These are phyloP conservation scores for Urophycis tenuis DNA, from an alignment of 2,797 vertebrate genomes.

Conservation along the genomic window DNA sequence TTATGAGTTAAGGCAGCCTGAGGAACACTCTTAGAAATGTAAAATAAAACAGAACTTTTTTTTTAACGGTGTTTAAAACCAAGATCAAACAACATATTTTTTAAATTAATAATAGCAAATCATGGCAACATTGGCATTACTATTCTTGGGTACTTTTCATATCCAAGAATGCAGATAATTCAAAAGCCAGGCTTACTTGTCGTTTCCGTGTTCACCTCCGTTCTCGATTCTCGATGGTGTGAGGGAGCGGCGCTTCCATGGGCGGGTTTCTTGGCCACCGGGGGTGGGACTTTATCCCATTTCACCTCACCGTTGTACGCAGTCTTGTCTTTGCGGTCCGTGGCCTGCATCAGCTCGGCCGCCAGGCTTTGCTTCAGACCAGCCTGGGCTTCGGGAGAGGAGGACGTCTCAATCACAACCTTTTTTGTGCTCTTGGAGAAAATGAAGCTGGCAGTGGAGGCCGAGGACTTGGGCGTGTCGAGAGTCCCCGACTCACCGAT, in stretches of 20 bases:
- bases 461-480: slow-evolving; percentile 72
- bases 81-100: background rate
- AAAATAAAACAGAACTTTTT: background rate
- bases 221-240: slow-evolving; percentile 47
- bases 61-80: background rate
- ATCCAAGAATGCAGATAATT: slow-evolving; percentile 18
- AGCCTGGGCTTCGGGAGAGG: slow-evolving; percentile 73
- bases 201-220: slow-evolving; percentile 59
- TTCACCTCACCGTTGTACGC: slow-evolving; percentile 63
- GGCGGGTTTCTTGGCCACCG: slow-evolving; percentile 86
- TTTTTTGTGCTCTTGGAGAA: slow-evolving; percentile 88
- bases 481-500: slow-evolving; percentile 38
- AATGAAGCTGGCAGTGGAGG: slow-evolving; percentile 92
- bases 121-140: slow-evolving; percentile 29
- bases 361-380: slow-evolving; percentile 81
- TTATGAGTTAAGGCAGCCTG: slow-evolving; percentile 34
- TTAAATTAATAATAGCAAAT: too few species aligned
- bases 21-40: slow-evolving; percentile 32
- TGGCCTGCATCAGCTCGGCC: slow-evolving; percentile 78
- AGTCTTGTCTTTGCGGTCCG: slow-evolving; percentile 62
- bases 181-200: slow-evolving; percentile 55
- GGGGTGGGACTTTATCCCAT: slow-evolving; percentile 81
- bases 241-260: slow-evolving; percentile 42
- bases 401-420: slow-evolving; percentile 75
- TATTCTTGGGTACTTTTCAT: slow-evolving; percentile 34